Conservation (phyloP, 2,888 invertebrate genomes). For the Seira sanloemensis region DNA sequence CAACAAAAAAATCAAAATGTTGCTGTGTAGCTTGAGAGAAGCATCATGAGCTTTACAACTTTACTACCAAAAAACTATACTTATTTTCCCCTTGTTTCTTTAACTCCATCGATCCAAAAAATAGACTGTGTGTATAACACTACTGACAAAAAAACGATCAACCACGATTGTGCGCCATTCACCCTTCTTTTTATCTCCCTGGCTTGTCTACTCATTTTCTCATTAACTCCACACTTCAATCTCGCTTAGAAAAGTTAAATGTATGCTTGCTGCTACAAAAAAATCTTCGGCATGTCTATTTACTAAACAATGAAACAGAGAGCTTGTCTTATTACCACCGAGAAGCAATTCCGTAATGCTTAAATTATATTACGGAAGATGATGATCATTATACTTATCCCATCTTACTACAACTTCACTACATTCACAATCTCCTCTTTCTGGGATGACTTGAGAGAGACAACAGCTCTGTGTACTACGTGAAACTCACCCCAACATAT, state of each 20-base stretch:
- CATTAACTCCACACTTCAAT: conserved; percentile 12
- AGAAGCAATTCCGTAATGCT: not conserved
- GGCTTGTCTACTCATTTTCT: conserved; percentile 31
- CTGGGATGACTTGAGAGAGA: too few relatives aligned
- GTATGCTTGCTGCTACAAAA: too few relatives aligned
- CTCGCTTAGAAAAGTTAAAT: not conserved
- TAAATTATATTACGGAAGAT: not conserved
- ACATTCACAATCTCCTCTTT: too few relatives aligned
- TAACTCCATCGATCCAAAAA: too few relatives aligned
- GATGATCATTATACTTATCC: not conserved
- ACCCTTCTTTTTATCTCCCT: conserved; percentile 18
- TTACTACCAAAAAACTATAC: conserved; percentile 8
- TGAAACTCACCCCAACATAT: conserved; percentile 26
- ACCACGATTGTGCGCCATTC: conserved; percentile 43
- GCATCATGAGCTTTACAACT: too few relatives aligned
- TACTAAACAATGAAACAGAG: conserved; percentile 2
- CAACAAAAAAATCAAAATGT: too few relatives aligned
- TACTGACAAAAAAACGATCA: conserved; percentile 13
- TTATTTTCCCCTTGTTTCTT: too few relatives aligned
- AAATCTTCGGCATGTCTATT: too few relatives aligned
- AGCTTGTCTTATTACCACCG: not conserved
- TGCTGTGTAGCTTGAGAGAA: too few relatives aligned
- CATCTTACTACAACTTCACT: not conserved
- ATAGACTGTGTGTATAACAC: not conserved
- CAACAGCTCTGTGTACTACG: too few relatives aligned